These are phyloP conservation scores for Hozukius guyotensis DNA, from an alignment of 2,797 vertebrate species.

Conservation along the genomic window DNA sequence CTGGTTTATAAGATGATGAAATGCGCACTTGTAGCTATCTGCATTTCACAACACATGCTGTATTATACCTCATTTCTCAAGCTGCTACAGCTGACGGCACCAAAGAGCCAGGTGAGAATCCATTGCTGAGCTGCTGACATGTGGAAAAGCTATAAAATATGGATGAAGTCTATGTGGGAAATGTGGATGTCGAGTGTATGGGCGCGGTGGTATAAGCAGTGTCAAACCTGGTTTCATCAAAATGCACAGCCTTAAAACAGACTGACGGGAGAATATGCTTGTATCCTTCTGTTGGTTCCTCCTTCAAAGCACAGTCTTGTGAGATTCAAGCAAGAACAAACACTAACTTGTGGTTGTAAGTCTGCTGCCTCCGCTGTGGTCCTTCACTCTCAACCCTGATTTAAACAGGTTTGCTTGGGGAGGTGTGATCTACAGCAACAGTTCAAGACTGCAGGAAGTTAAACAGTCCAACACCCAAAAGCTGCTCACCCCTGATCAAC, in stretches of 20 bases:
- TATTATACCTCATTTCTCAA: not conserved
- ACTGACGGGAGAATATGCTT: not conserved
- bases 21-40: not conserved
- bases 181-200: not conserved
- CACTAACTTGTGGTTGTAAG: constrained; percentile 13
- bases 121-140: constrained; percentile 1
- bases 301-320: constrained; percentile 8
- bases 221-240: constrained; percentile 13
- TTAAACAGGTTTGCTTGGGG: not conserved
- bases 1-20: not conserved
- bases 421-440: not conserved
- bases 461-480: not conserved
- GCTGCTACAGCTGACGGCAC: not conserved
- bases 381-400: not conserved
- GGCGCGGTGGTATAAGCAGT: not conserved
- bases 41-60: not conserved
- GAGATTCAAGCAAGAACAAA: constrained; percentile 26
- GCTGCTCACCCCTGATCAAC: not conserved
- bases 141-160: constrained; percentile 47
- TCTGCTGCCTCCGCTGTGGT: constrained; percentile 10
- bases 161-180: constrained; percentile 8
- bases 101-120: not conserved
- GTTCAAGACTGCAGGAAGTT: not conserved
- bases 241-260: constrained; percentile 28
- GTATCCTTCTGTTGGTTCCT: constrained; percentile 7